phyloP scores from a whole-genome alignment of 2,888 invertebrate genomes.

The Pachydiplax longipennis region DNA sequence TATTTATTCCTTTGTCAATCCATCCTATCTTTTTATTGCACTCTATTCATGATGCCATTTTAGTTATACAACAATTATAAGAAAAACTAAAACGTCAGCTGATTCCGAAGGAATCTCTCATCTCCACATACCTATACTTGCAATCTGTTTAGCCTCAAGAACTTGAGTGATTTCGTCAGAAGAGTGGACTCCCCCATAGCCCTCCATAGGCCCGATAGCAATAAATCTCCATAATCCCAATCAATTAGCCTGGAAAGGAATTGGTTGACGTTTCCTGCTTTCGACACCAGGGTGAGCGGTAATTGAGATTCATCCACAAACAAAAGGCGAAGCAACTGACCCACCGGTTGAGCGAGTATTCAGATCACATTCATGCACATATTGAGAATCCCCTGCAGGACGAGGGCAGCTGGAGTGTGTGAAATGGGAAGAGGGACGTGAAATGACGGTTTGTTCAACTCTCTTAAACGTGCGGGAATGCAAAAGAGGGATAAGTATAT shows the following conservation, averaged over 20 bases:
- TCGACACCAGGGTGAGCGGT: constrained; percentile 20
- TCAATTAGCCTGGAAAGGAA: constrained; percentile 40
- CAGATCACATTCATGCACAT: constrained; percentile 30
- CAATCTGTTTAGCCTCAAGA: no score
- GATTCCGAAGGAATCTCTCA: background rate
- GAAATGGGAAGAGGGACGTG: background rate
- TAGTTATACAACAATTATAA: background rate
- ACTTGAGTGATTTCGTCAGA: background rate
- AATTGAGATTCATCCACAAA: constrained; percentile 43
- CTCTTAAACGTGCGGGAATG: background rate
- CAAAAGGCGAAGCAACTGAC: constrained; percentile 38
- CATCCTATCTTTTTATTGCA: no score
- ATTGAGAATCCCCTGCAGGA: background rate
- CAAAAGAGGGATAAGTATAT: background rate
- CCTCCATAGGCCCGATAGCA: background rate
- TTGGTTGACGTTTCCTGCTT: constrained; percentile 43
- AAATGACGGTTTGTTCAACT: background rate
- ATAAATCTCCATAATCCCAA: constrained; percentile 43
- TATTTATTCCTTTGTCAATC: no score
- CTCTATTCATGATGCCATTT: background rate
- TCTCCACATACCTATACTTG: no score
- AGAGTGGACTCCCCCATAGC: background rate
- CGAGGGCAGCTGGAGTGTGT: background rate
- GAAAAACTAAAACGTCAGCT: background rate
- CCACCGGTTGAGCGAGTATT: constrained; percentile 1